A percentile compares a stretch with the other conserved stretches of the same genome.
Evolutionary conservation across 2,797 vertebrate genomes (phyloP).

Genomic region (Gymnoscopelus braueri): DNA sequence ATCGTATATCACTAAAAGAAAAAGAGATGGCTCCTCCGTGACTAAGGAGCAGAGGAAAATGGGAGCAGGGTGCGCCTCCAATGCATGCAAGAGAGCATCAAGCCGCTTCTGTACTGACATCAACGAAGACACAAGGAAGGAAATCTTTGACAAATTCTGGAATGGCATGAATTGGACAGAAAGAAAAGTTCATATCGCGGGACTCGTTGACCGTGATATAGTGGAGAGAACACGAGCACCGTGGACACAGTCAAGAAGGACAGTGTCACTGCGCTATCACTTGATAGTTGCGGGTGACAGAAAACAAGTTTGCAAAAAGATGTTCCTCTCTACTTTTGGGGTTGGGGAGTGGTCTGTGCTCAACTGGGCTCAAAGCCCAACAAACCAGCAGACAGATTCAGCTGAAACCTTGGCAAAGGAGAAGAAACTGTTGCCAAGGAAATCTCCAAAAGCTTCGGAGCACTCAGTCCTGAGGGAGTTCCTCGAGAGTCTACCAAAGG

Average conservation of each 20-base stretch:
- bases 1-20: constrained; percentile 48
- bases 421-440: constrained; percentile 43
- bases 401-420: constrained; percentile 1
- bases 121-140: constrained; percentile 34
- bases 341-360: constrained; percentile 64
- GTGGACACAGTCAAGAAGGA: constrained; percentile 57
- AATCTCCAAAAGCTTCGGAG: constrained; percentile 54
- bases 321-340: constrained; percentile 61
- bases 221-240: constrained; percentile 54
- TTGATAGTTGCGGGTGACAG: constrained; percentile 16
- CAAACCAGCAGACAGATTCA: background rate
- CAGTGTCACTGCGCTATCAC: constrained; percentile 59
- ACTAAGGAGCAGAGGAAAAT: constrained; percentile 50
- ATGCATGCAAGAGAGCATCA: constrained; percentile 52
- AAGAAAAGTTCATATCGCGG: constrained; percentile 46
- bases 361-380: constrained; percentile 50
- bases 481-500: constrained; percentile 51
- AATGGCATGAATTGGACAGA: constrained; percentile 59
- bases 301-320: constrained; percentile 62
- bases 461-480: constrained; percentile 45
- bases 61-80: constrained; percentile 41
- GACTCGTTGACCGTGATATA: constrained; percentile 46
- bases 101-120: constrained; percentile 59
- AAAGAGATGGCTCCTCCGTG: constrained; percentile 46
- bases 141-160: constrained; percentile 52